Conservation (phyloP, 2,888 invertebrate genomes). For the Mechanitis messenoides region DNA sequence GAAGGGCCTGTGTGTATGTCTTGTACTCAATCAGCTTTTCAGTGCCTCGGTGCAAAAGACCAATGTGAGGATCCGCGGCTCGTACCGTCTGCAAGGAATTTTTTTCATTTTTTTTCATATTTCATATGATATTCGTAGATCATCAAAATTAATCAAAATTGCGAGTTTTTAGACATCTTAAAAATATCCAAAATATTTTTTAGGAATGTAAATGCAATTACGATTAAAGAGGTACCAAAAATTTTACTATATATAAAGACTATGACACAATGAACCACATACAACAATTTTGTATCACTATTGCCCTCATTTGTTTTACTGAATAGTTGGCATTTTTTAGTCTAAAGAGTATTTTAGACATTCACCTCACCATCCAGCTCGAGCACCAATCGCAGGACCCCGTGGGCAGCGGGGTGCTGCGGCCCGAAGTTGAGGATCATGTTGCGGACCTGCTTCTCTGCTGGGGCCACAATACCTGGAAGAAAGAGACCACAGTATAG, state of each 20-base stretch:
- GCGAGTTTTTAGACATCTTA: no score
- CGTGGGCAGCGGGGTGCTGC: conserved; percentile 93
- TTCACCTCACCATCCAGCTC: conserved; percentile 89
- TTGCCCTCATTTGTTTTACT: no score
- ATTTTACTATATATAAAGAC: no score
- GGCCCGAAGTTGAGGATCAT: conserved; percentile 90
- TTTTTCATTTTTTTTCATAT: background rate
- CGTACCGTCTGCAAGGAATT: conserved; percentile 80
- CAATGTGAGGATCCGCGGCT: conserved; percentile 96
- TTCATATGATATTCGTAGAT: background rate
- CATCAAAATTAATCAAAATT: no score
- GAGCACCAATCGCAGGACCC: conserved; percentile 88
- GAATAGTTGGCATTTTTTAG: no score
- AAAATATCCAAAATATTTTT: no score
- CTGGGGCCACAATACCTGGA: conserved; percentile 72
- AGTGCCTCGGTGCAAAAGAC: conserved; percentile 96
- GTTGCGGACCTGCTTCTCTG: conserved; percentile 90
- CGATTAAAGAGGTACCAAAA: no score
- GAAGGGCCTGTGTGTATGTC: conserved; percentile 97
- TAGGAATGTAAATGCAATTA: no score
- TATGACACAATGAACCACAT: no score
- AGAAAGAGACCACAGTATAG: conserved; percentile 77
- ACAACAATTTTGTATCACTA: no score
- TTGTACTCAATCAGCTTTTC: conserved; percentile 99
- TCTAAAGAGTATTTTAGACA: conserved; percentile 1